Percentiles rank a stretch among this genome's conserved stretches.
Evolutionary conservation across 2,797 vertebrate species (phyloP).

Genomic region (Poecilia gillii): DNA sequence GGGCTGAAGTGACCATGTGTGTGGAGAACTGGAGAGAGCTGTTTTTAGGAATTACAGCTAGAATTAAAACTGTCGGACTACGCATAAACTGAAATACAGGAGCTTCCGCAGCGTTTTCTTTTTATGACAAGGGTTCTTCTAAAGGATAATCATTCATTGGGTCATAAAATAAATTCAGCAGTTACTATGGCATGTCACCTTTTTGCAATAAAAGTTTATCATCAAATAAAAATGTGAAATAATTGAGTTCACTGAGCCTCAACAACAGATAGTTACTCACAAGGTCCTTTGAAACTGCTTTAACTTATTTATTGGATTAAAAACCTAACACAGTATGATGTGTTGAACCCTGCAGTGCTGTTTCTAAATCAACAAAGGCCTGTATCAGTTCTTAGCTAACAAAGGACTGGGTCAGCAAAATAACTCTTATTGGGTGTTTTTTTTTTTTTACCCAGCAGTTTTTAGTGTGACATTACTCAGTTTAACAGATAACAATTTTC

Average conservation of each 20-base stretch:
- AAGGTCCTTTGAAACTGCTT: neutral
- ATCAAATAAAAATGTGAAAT: neutral
- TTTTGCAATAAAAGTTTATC: neutral
- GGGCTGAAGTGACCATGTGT: neutral
- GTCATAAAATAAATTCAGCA: neutral
- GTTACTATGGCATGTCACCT: neutral
- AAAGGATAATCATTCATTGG: neutral
- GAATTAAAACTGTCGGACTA: neutral
- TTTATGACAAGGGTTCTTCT: neutral
- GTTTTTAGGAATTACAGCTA: neutral
- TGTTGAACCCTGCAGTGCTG: neutral
- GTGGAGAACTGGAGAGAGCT: neutral
- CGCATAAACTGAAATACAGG: neutral
- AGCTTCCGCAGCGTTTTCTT: neutral
- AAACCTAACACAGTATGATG: neutral
- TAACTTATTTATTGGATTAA: neutral
- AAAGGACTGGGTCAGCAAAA: neutral
- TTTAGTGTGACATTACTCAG: neutral
- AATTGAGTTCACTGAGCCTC: neutral
- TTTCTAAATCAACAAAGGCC: neutral
- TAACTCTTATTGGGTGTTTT: neutral
- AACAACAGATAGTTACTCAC: neutral
- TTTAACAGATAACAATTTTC: neutral
- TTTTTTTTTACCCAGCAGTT: neutral
- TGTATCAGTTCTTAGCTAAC: neutral